Base-by-base conservation (phyloP, 2,888 invertebrate species). In the Tholera decimalis region DNA sequence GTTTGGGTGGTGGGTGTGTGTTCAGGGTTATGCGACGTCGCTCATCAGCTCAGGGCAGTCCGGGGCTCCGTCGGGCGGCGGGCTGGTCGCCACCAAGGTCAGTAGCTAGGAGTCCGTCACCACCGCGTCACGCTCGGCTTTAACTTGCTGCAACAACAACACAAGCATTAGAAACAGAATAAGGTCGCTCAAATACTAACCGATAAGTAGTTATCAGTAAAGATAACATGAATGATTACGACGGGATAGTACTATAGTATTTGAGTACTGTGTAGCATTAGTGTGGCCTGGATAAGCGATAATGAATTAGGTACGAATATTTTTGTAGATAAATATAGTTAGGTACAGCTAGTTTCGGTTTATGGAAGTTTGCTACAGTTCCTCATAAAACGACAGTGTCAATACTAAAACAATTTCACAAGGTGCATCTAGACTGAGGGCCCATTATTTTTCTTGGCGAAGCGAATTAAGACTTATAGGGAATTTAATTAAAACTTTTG, bases 101-200 rank as follows among this genome's bases (percentile, higher is more conserved):
- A 91, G 76, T 83, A 93, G 94, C 95, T 95, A 95, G 89, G 95
- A 94, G 79, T 95, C 94, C 24, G 94, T 86, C 58, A 95, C 96
- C 50, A 96, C 96, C 39, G 96, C 96, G 66, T 97, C 97, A 67
- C 97, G 97, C 89, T 97, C 97, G 57, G 97, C 95, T 94, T 97
- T 97, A 72, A 97, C 97, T 88, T 97, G 97, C 82, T 96, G 96
- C 93, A 64, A 95, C 33, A 60, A 70, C n/a, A 51, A 74, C 70
- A 41, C 9, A 58, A 60, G 15, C 22, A 18, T 51, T 41, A 26
- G 18, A 13, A 28, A 26, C 22, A 22, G 28, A 73, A 61, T 51
- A 24, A 33, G 54, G 54, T 26, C 54, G 26, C 6, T 7, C 5
- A 22, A 43, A 59, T 60, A 59, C 30, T 39, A 43, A n/a, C n/a